phyloP scores from a whole-genome alignment of 2,888 invertebrate species.

The Cabera pusaria region DNA sequence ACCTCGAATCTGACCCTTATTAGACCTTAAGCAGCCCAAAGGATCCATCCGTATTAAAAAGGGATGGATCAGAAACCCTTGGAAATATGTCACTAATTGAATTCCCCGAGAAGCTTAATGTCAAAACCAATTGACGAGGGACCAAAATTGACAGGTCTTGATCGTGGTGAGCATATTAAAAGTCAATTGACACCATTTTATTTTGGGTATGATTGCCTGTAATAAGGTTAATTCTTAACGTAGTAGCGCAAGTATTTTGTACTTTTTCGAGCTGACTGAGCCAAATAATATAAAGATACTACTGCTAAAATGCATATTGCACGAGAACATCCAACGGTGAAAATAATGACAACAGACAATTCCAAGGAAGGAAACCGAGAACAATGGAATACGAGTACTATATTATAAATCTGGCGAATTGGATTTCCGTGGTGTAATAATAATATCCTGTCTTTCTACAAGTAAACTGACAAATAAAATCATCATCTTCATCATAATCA shows the following conservation, averaged over 20 bases:
- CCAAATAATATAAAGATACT: no score
- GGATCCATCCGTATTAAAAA: no score
- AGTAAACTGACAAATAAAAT: no score
- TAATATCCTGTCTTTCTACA: no score
- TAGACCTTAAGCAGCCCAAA: no score
- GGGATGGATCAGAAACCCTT: slow-evolving; percentile 3
- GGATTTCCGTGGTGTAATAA: slow-evolving; percentile 11
- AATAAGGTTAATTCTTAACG: no score
- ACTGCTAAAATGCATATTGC: slow-evolving; percentile 7
- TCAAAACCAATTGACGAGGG: slow-evolving; percentile 18
- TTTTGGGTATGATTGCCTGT: no score
- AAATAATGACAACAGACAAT: slow-evolving; percentile 21
- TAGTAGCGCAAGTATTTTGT: no score
- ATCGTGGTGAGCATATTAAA: background rate
- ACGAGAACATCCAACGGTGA: slow-evolving; percentile 5
- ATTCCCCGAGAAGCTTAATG: slow-evolving; percentile 20
- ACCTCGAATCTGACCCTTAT: no score
- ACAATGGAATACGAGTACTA: slow-evolving; percentile 25
- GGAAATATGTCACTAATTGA: slow-evolving; percentile 20
- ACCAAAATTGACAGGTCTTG: slow-evolving; percentile 8
- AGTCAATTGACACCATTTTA: no score
- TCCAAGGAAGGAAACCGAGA: slow-evolving; percentile 19
- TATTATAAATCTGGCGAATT: slow-evolving; percentile 14
- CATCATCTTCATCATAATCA: no score
- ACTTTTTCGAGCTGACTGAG: no score